These are phyloP conservation scores for Saimiri boliviensis DNA, from an alignment of 2,113 vertebrate genomes.

Conservation along the genomic window DNA sequence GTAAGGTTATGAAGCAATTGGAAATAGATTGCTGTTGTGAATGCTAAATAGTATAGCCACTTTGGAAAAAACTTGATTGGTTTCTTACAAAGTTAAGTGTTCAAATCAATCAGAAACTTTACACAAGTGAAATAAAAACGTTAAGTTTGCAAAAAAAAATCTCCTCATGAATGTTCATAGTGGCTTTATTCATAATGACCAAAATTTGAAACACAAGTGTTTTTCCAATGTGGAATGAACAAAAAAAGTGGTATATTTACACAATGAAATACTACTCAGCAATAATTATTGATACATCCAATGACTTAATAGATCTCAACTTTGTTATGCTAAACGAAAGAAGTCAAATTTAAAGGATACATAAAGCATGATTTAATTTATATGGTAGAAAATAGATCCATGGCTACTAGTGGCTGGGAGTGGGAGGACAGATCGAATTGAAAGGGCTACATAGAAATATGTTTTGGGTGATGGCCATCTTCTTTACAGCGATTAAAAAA, in stretches of 20 bases:
- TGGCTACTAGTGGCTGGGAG: not conserved
- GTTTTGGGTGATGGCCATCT: not conserved
- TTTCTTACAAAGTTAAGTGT: not conserved
- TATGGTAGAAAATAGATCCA: not conserved
- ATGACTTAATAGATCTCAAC: not conserved
- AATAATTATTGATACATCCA: not conserved
- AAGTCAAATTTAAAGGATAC: not conserved
- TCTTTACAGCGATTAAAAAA: not conserved
- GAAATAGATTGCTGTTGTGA: not conserved
- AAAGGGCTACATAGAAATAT: not conserved
- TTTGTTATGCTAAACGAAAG: not conserved
- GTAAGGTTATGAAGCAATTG: not conserved
- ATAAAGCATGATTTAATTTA: not conserved
- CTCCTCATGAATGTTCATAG: not conserved
- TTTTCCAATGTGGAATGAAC: not conserved
- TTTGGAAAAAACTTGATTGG: not conserved
- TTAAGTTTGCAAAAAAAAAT: not conserved
- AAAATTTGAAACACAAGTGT: conserved; percentile 10
- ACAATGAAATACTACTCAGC: not conserved
- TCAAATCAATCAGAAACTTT: not conserved
- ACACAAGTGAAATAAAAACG: not conserved
- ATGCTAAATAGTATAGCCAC: not conserved
- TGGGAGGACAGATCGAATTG: not conserved
- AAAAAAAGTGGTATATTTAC: not conserved
- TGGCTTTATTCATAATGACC: not conserved